Evolutionary conservation across 1,140 invertebrate species (phyloP), one percentile per base, ranked within the genome.

Genomic region (Bathynomus jamesi): DNA sequence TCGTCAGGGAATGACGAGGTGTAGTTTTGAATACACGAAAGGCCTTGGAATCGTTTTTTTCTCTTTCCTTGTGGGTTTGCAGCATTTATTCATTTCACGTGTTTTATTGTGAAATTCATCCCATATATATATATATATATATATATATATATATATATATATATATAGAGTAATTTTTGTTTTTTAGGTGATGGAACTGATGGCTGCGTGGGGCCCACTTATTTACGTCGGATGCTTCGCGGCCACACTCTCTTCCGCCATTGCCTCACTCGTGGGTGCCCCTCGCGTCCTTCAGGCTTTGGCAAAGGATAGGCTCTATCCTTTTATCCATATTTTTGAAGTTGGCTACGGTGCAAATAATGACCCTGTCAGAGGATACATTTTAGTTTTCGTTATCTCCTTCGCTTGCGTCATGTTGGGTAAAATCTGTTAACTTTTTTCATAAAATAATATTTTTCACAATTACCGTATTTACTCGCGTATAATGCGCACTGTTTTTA

Each of bases 191-290:
- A 97, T 99, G 92, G 92, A 96, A 82, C 83, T 93, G 71, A 91
- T 95, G 83, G 94, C 95, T 2, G 85, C 87, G 0, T 96, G 91
- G 89, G 92, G 92, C 3, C 92, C 92, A 0, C 84, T 99, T 0
- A 96, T 98, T 78, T 97, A 96, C 79, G 91, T 90, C 4, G 96
- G 96, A n/a, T 98, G 96, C 80, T 98, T 96, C 83, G 95, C 96
- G 0, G 97, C 96, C 0, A 98, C 96, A 0, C 83, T 99, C 0
- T 96, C 94, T 28, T 98, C 96, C 1, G 95, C 96, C 2, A 84
- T 99, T 3, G 98, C 96, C 0, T 96, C 95, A 84, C 84, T 99
- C 24, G 86, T 99, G 21, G 95, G 94, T 17, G 96, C n/a, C 24
- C 67, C 46, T 17, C 46, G 60, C 3, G 31, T 68, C 46, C 72